Percentiles rank a stretch among this genome's conserved stretches.
phyloP scores from a whole-genome alignment of 2,888 invertebrate genomes.

The Apamea crenata region DNA sequence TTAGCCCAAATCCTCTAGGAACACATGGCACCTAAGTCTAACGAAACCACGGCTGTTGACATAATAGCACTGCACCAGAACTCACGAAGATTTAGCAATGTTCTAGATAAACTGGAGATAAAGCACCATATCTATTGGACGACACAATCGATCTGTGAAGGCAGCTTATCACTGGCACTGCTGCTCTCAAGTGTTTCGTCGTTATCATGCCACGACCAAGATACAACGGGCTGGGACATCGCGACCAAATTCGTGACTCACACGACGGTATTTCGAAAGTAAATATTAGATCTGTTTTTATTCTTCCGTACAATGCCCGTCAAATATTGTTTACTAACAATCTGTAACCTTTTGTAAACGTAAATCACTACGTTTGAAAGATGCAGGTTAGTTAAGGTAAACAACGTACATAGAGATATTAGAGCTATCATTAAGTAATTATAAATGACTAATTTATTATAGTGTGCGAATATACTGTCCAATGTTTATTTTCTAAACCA shows the following conservation, averaged over 20 bases:
- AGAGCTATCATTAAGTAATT: not conserved
- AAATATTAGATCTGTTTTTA: slow-evolving; percentile 56
- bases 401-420: not conserved
- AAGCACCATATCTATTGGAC: slow-evolving; percentile 74
- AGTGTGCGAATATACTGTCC: no score
- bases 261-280: slow-evolving; percentile 44
- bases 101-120: slow-evolving; percentile 81
- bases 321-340: slow-evolving; percentile 61
- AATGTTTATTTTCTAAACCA: not conserved
- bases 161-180: slow-evolving; percentile 71
- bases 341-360: slow-evolving; percentile 31
- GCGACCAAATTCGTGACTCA: slow-evolving; percentile 53
- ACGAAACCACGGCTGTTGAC: slow-evolving; percentile 52
- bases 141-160: slow-evolving; percentile 75
- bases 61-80: slow-evolving; percentile 67
- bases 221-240: slow-evolving; percentile 34
- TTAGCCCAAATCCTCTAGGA: slow-evolving; percentile 32
- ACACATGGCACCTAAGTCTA: slow-evolving; percentile 49
- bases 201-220: slow-evolving; percentile 51
- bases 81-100: slow-evolving; percentile 74
- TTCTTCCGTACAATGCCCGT: slow-evolving; percentile 52
- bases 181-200: slow-evolving; percentile 70
- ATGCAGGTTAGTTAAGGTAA: not conserved
- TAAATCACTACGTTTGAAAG: slow-evolving; percentile 2
- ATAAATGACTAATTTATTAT: not conserved